Evolutionary conservation across 2,113 vertebrate genomes (phyloP).

Genomic region (Columba janthina): DNA sequence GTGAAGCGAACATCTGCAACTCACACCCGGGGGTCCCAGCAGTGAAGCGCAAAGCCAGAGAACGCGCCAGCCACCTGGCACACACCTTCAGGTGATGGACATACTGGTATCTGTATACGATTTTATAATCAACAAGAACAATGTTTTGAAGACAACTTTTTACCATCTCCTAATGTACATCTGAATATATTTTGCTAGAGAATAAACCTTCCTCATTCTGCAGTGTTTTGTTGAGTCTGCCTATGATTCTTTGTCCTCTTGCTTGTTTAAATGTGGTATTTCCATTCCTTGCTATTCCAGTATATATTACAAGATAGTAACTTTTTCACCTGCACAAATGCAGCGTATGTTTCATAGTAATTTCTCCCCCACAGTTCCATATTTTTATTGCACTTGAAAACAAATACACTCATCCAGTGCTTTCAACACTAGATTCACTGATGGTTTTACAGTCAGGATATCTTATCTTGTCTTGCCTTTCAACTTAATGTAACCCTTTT

Average conservation of each 20-base stretch:
- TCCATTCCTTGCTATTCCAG: not conserved
- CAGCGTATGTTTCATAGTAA: not conserved
- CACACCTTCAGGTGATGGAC: rapidly evolving
- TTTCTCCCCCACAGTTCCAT: not conserved
- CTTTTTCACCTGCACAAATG: not conserved
- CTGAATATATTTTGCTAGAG: not conserved
- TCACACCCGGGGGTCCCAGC: not conserved
- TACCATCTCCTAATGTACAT: not conserved
- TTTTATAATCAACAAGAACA: not conserved
- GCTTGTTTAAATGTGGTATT: not conserved
- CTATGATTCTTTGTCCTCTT: not conserved
- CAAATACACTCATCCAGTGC: not conserved
- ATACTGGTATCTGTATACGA: not conserved
- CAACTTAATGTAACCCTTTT: not conserved
- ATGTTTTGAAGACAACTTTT: not conserved
- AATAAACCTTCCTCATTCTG: not conserved
- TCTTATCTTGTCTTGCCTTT: not conserved
- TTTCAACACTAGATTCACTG: not conserved
- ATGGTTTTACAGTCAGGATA: not conserved
- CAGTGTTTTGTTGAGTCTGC: not conserved
- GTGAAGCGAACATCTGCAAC: rapidly evolving
- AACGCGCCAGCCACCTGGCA: not conserved
- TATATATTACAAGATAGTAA: not conserved
- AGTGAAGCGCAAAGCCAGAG: not conserved
- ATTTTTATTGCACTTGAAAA: not conserved